A percentile compares a stretch with the other conserved stretches of the same genome.
Evolutionary conservation across 2,113 vertebrate species (phyloP).

Genomic region (Oreochromis tanganicae): DNA sequence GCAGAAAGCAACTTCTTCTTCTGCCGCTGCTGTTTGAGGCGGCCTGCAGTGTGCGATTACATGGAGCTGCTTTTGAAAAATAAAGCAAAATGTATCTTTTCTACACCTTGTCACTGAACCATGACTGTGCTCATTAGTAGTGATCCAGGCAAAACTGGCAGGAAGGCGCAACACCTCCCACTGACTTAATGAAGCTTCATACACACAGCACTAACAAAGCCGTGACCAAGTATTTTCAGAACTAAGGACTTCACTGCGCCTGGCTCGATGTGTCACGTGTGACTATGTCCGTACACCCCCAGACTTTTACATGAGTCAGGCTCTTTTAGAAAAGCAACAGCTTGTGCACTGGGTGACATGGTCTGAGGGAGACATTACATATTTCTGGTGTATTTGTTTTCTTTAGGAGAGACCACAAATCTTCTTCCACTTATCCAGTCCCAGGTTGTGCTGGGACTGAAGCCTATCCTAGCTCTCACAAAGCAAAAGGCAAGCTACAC

Average conservation of each 20-base stretch:
- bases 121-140: conserved; percentile 4
- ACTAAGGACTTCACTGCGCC: background rate
- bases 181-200: conserved; percentile 1
- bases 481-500: background rate
- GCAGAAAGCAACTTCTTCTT: background rate
- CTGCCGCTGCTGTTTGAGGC: background rate
- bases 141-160: background rate
- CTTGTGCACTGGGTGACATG: background rate
- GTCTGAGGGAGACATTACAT: background rate
- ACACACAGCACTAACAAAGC: background rate
- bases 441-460: background rate
- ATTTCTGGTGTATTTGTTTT: background rate
- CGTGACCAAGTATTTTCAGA: background rate
- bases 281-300: background rate
- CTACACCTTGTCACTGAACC: background rate
- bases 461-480: background rate
- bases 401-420: background rate
- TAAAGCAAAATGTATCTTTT: background rate
- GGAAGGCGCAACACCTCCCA: conserved; percentile 18
- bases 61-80: background rate
- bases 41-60: background rate
- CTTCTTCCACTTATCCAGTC: background rate
- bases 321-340: background rate
- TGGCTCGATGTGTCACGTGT: background rate
- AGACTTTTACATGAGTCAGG: background rate